These are phyloP conservation scores for Junonia oenone DNA, from an alignment of 2,888 invertebrate species.

Conservation along the genomic window DNA sequence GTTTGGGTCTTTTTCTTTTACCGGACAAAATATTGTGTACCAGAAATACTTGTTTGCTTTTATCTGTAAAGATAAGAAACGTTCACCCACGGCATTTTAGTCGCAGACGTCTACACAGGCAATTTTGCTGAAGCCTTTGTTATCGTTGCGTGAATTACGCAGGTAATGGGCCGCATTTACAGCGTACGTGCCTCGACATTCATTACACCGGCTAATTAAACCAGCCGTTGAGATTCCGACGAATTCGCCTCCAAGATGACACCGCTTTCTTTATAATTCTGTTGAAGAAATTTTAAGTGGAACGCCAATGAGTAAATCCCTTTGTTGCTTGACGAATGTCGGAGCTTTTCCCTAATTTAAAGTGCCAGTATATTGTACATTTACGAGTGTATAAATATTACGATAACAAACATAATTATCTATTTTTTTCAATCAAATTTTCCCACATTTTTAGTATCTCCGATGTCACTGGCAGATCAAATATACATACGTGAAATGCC, in stretches of 20 bases:
- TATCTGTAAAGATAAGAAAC: constrained; percentile 18
- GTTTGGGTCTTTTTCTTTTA: neutral
- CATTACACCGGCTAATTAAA: constrained; percentile 74
- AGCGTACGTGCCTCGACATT: constrained; percentile 73
- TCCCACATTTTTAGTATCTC: too few species aligned
- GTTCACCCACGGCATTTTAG: constrained; percentile 15
- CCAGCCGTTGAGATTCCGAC: constrained; percentile 43
- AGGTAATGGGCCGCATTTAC: constrained; percentile 71
- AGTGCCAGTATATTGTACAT: too few species aligned
- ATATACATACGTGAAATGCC: constrained; percentile 15
- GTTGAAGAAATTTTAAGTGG: constrained; percentile 29
- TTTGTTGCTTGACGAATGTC: neutral
- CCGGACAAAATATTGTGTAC: neutral
- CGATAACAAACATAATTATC: neutral
- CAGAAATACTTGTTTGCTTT: constrained; percentile 12
- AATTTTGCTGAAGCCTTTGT: constrained; percentile 42
- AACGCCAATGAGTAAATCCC: constrained; percentile 3
- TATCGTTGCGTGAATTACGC: constrained; percentile 70
- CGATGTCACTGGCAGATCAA: too few species aligned
- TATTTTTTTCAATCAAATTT: too few species aligned
- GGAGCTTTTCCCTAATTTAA: neutral
- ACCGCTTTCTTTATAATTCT: constrained; percentile 33
- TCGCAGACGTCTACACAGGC: constrained; percentile 20
- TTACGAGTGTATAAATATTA: neutral
- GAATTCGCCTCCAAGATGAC: constrained; percentile 30